These are phyloP conservation scores for Itoplectis maculator DNA, from an alignment of 2,888 invertebrate species.

Conservation along the genomic window DNA sequence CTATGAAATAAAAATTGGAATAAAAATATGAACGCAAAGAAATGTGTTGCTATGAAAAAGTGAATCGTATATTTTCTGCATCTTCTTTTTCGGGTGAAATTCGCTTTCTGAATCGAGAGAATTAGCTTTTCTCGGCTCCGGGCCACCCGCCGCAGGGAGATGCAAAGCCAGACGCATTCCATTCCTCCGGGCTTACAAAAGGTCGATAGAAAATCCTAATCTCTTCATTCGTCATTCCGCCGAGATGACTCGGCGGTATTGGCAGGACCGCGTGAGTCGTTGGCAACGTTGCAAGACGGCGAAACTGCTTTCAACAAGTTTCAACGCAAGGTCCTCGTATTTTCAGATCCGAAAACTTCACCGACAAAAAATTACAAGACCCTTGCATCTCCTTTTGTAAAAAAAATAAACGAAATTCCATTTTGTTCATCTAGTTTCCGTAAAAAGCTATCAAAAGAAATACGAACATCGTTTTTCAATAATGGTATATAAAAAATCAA, in stretches of 20 bases:
- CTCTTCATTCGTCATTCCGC: constrained; percentile 62
- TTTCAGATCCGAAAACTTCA: not conserved
- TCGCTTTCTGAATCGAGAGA: not conserved
- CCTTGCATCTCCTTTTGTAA: not conserved
- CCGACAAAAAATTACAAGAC: not conserved
- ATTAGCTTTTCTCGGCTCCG: not conserved
- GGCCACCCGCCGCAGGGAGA: constrained; percentile 46
- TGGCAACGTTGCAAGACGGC: not conserved
- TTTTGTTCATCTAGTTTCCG: too few species aligned
- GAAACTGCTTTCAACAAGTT: not conserved
- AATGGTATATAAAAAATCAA: too few species aligned
- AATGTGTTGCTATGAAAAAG: too few species aligned
- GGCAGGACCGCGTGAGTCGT: constrained; percentile 11
- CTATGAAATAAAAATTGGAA: too few species aligned
- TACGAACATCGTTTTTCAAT: too few species aligned
- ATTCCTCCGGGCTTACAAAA: constrained; percentile 50
- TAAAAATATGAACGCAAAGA: too few species aligned
- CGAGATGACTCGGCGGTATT: constrained; percentile 61
- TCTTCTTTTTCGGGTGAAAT: not conserved
- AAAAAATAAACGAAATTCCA: too few species aligned
- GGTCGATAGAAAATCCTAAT: constrained; percentile 51
- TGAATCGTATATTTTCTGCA: too few species aligned
- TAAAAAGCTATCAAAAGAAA: too few species aligned
- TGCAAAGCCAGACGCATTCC: constrained; percentile 39
- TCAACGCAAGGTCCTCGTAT: too few species aligned